phyloP scores from a whole-genome alignment of 2,888 invertebrate species.

The Cataglyphis albicans region DNA sequence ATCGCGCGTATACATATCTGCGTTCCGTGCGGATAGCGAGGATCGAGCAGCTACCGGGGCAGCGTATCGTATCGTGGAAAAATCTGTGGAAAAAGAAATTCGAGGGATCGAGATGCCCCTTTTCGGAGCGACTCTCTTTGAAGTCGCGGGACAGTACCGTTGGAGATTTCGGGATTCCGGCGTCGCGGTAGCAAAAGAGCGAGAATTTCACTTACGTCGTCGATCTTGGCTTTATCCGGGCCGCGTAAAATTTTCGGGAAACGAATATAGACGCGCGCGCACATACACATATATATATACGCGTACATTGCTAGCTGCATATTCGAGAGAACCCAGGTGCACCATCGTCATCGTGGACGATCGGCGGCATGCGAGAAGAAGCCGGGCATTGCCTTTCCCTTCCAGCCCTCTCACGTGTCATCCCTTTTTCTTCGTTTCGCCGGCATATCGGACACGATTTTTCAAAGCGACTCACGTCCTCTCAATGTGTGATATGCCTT shows the following conservation, averaged over 20 bases:
- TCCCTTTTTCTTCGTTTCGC: slow-evolving; percentile 55
- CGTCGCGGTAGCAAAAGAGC: neutral
- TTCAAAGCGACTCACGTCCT: slow-evolving; percentile 77
- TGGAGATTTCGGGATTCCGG: slow-evolving; percentile 42
- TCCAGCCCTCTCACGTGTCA: slow-evolving; percentile 48
- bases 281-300: no score
- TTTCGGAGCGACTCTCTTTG: slow-evolving; percentile 27
- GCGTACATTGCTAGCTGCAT: slow-evolving; percentile 24
- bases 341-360: slow-evolving; percentile 29
- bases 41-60: slow-evolving; percentile 40
- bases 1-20: slow-evolving; percentile 14
- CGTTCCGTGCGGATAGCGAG: neutral
- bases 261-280: neutral
- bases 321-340: slow-evolving; percentile 53
- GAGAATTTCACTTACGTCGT: slow-evolving; percentile 53
- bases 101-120: neutral
- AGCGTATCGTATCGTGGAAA: slow-evolving; percentile 22
- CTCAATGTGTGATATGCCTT: slow-evolving; percentile 75
- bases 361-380: slow-evolving; percentile 15
- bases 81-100: slow-evolving; percentile 24
- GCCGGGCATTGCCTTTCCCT: slow-evolving; percentile 37
- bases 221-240: slow-evolving; percentile 51
- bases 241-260: slow-evolving; percentile 47
- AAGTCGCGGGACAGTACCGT: slow-evolving; percentile 20
- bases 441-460: slow-evolving; percentile 63